phyloP scores from a whole-genome alignment of 2,113 vertebrate genomes.

The Oncorhynchus mykiss region DNA sequence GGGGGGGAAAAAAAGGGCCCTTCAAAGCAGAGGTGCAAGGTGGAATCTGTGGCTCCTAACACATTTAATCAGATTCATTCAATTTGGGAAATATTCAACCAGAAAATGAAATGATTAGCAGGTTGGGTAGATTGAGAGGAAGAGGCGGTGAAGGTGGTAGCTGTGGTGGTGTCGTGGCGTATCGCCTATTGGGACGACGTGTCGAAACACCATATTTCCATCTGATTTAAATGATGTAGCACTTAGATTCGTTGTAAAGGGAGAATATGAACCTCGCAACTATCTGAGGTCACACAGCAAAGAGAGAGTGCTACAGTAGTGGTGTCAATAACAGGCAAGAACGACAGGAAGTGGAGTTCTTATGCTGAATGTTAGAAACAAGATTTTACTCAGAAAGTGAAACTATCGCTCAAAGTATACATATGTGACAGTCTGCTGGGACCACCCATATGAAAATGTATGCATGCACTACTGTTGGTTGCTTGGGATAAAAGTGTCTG shows the following conservation, averaged over 20 bases:
- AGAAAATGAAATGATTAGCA: constrained; percentile 85
- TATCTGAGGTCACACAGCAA: constrained; percentile 21
- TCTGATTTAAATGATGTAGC: constrained; percentile 71
- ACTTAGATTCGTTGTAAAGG: constrained; percentile 52
- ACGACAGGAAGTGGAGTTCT: background rate
- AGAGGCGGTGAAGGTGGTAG: constrained; percentile 50
- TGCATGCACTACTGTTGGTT: too few relatives aligned
- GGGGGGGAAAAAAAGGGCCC: constrained; percentile 57
- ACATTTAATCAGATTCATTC: constrained; percentile 76
- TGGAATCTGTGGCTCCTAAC: constrained; percentile 73
- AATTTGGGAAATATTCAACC: constrained; percentile 80
- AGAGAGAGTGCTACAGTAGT: background rate
- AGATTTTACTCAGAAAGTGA: background rate
- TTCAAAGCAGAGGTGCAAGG: constrained; percentile 76
- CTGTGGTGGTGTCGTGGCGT: constrained; percentile 70
- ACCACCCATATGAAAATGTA: too few relatives aligned
- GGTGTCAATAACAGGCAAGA: background rate
- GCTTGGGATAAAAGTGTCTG: too few relatives aligned
- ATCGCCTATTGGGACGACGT: constrained; percentile 73
- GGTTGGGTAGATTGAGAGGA: constrained; percentile 62
- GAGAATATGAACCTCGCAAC: constrained; percentile 42
- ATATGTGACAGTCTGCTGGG: background rate
- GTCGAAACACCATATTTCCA: constrained; percentile 78
- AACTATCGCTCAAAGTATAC: too few relatives aligned
- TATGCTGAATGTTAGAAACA: background rate